A percentile compares a stretch with the other conserved stretches of the same genome.
phyloP scores from a whole-genome alignment of 2,888 invertebrate genomes.

The Neelides folsomi region DNA sequence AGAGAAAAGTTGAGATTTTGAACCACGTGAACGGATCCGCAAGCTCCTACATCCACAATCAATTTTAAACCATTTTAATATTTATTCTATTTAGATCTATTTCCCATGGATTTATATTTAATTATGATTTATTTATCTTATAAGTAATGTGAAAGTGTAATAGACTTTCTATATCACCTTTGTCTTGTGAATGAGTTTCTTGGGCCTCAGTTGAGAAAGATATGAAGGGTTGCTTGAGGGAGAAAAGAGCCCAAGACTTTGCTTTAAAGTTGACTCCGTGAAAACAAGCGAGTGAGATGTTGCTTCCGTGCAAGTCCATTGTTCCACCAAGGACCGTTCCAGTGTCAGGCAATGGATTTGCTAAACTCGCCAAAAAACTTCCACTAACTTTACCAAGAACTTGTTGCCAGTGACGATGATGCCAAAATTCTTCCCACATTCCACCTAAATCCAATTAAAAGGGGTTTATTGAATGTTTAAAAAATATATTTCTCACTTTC shows the following conservation, averaged over 20 bases:
- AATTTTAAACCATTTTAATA: too few relatives aligned
- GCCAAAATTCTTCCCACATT: conserved; percentile 40
- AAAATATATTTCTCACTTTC: conserved; percentile 25
- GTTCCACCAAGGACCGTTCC: conserved; percentile 77
- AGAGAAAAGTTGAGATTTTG: conserved; percentile 81
- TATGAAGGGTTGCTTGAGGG: conserved; percentile 79
- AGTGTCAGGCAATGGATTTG: conserved; percentile 38
- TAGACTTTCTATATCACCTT: too few relatives aligned
- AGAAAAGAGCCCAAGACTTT: conserved; percentile 92
- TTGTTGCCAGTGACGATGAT: conserved; percentile 90
- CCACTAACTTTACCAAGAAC: conserved; percentile 70
- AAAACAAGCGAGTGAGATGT: conserved; percentile 90
- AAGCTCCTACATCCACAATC: conserved; percentile 36
- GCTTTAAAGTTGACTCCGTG: conserved; percentile 93
- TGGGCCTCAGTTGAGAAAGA: conserved; percentile 88
- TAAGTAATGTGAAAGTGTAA: too few relatives aligned
- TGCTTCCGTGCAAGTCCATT: conserved; percentile 70
- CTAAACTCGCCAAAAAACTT: conserved; percentile 50
- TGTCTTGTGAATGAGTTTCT: conserved; percentile 50
- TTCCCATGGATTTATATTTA: too few relatives aligned
- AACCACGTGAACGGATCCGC: conserved; percentile 62
- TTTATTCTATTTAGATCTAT: too few relatives aligned
- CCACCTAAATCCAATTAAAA: conserved; percentile 12
- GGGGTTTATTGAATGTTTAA: background rate
- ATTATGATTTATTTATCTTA: too few relatives aligned